Evolutionary conservation across 2,797 vertebrate species (phyloP), one percentile per base, ranked within the genome.

Genomic region (Sparus aurata): DNA sequence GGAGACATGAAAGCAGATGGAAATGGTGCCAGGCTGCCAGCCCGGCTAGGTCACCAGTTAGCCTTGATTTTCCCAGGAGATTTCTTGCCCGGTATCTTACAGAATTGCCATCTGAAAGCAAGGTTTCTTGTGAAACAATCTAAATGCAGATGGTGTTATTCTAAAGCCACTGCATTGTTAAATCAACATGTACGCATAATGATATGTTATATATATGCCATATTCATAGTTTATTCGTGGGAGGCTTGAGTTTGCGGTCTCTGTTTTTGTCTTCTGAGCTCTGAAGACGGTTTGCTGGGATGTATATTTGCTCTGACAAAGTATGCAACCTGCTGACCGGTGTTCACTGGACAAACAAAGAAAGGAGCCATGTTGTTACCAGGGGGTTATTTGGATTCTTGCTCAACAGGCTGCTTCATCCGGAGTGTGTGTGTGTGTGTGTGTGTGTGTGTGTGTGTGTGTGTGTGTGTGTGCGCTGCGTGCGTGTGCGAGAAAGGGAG

Each of bases 331-430:
- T 86, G 68, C 76, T 82, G 76, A 83, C 69, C 62, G 8, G 34
- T 55, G 59, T 61, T 84, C 72, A 71, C 55, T 54, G 46, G 62
- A 70, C 67, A 83, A 72, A 91, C 79, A 92, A 88, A 88, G 75
- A 53, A 59, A 45, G 25, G 63, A 71, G 71, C 77, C 79, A 67
- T 77, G 85, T 80, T 90, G 79, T 91, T 86, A 75, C 79, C 43
- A 27, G 70, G 69, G 76, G 69, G 73, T 61, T 85, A 68, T 85
- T 88, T 86, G 69, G 83, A 85, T 92, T 88, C 76, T 62, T 87
- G 85, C 83, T 92, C 87, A 89, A 92, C 89, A 84, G 85, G 80
- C 82, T 77, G 55, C 64, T 84, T 77, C 60, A 50, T 34, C 25
- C 8, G 0, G 50, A 30, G 18, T 73, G 57, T 58, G 73, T 60